phyloP scores from a whole-genome alignment of 2,113 vertebrate genomes.

The Semnornis frantzii region DNA sequence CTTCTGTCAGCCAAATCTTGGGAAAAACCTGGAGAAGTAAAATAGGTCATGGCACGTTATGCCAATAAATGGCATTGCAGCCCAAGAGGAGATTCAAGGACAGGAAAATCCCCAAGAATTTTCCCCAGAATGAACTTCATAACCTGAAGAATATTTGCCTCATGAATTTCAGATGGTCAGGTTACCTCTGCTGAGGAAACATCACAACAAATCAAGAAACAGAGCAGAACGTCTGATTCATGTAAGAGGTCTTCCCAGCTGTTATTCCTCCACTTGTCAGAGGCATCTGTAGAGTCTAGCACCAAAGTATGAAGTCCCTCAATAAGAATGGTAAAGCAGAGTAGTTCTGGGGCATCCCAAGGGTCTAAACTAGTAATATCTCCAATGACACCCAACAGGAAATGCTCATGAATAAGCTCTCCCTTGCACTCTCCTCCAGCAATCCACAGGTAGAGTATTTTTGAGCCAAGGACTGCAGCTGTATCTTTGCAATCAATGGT shows the following conservation, averaged over 20 bases:
- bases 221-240: slow-evolving; percentile 1
- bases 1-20: not conserved
- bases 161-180: not conserved
- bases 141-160: not conserved
- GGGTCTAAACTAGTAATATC: not conserved
- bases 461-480: not conserved
- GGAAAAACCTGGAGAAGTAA: slow-evolving; percentile 13
- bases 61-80: not conserved
- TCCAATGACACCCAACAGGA: not conserved
- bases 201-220: not conserved
- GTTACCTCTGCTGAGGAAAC: not conserved
- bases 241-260: not conserved
- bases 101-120: slow-evolving; percentile 21
- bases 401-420: not conserved
- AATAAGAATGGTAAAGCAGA: not conserved
- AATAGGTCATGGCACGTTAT: not conserved
- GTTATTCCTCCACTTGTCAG: slow-evolving; percentile 5
- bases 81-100: not conserved
- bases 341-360: not conserved
- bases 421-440: not conserved
- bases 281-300: not conserved
- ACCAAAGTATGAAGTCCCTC: not conserved
- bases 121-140: not conserved
- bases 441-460: not conserved
- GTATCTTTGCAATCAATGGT: not conserved